These are phyloP conservation scores for Poecilia wingei DNA, from an alignment of 2,797 vertebrate species.

Conservation along the genomic window DNA sequence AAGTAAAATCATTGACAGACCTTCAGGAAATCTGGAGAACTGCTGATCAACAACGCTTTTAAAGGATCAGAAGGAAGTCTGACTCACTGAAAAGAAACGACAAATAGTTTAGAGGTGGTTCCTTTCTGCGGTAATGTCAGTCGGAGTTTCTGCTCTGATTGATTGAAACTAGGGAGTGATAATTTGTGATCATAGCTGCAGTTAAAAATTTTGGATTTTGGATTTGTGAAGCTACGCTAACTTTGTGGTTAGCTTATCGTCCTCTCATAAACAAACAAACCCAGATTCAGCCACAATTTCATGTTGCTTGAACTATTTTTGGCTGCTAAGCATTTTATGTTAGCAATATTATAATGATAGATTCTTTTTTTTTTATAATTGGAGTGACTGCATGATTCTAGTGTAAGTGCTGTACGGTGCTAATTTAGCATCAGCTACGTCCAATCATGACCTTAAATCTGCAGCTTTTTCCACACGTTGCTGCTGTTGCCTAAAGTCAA, in stretches of 20 bases:
- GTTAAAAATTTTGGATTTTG: conserved; percentile 51
- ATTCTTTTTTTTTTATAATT: not conserved
- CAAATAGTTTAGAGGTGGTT: not conserved
- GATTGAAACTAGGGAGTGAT: conserved; percentile 38
- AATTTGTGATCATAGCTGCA: conserved; percentile 74
- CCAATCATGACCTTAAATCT: not conserved
- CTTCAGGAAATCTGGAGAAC: not conserved
- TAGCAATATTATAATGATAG: not conserved
- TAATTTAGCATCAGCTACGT: not conserved
- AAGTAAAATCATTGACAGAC: not conserved
- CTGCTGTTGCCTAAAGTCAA: conserved; percentile 8
- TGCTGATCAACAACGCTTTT: not conserved
- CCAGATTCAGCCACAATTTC: conserved; percentile 6
- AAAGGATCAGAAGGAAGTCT: not conserved
- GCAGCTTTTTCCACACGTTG: conserved; percentile 1
- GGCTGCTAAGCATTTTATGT: conserved; percentile 1
- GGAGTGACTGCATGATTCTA: not conserved
- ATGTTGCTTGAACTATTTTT: not conserved
- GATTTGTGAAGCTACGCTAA: conserved; percentile 16
- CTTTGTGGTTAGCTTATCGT: conserved; percentile 20
- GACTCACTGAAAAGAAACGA: not conserved
- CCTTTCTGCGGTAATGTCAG: not conserved
- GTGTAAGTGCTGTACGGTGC: not conserved
- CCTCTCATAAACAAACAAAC: conserved; percentile 25
- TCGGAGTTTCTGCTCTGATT: conserved; percentile 37